phyloP scores from a whole-genome alignment of 1,140 invertebrate species.

The Drosophila jambulina region DNA sequence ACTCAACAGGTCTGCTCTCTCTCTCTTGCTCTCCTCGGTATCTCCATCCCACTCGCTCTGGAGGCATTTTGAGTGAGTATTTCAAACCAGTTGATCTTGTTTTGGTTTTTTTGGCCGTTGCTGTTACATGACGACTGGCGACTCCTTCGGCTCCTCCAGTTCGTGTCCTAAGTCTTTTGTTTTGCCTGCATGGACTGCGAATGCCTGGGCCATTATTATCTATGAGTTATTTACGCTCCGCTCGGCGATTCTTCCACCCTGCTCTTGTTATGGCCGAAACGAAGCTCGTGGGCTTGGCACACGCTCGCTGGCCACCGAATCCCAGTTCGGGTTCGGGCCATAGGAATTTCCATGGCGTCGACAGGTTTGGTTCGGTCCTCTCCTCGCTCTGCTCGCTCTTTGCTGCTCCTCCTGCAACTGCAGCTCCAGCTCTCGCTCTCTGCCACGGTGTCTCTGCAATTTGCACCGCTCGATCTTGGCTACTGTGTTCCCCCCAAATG shows the following conservation, averaged over 20 bases:
- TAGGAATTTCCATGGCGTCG: constrained; percentile 53
- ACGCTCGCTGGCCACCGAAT: constrained; percentile 66
- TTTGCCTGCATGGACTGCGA: constrained; percentile 67
- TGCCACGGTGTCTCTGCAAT: constrained; percentile 36
- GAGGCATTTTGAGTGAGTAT: constrained; percentile 64
- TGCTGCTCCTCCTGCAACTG: background rate
- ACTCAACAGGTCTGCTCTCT: constrained; percentile 36
- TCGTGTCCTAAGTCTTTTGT: constrained; percentile 83
- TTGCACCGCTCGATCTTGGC: constrained; percentile 60
- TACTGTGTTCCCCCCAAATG: constrained; percentile 61
- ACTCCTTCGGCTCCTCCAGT: constrained; percentile 66
- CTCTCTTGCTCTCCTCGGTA: constrained; percentile 16
- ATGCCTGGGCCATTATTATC: constrained; percentile 76
- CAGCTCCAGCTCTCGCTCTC: constrained; percentile 9
- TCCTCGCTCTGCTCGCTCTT: background rate
- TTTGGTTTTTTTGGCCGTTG: constrained; percentile 61
- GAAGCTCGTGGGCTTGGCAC: constrained; percentile 74
- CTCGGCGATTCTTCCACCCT: constrained; percentile 58
- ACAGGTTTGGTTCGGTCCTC: constrained; percentile 56
- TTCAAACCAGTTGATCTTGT: constrained; percentile 80
- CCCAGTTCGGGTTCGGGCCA: constrained; percentile 34
- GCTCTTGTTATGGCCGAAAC: constrained; percentile 71
- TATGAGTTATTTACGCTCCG: constrained; percentile 80
- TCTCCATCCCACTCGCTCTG: constrained; percentile 63
- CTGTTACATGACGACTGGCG: constrained; percentile 61